These are phyloP conservation scores for Natrix natrix DNA, from an alignment of 2,797 vertebrate species.

Conservation along the genomic window DNA sequence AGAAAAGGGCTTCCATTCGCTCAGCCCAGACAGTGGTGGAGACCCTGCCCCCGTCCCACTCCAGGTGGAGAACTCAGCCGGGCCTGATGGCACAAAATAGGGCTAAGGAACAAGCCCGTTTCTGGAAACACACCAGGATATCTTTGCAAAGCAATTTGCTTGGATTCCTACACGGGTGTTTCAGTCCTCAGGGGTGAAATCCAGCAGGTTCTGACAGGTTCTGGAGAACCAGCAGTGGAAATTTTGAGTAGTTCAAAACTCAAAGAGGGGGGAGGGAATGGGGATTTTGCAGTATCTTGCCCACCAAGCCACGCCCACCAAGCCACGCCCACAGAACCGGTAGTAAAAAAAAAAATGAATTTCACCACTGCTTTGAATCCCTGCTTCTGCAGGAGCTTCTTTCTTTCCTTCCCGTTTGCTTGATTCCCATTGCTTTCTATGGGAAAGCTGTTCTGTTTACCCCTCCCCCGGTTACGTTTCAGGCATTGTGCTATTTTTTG, in stretches of 20 bases:
- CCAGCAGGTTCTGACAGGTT: too few species aligned
- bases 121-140: background rate
- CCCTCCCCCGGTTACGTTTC: background rate
- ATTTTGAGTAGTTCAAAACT: too few species aligned
- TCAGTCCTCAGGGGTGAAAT: too few species aligned
- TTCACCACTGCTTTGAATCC: too few species aligned
- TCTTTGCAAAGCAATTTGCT: too few species aligned
- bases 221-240: too few species aligned
- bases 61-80: background rate
- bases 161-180: background rate
- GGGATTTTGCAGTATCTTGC: too few species aligned
- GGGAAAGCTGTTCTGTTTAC: background rate
- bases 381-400: background rate
- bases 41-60: background rate
- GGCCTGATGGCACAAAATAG: background rate
- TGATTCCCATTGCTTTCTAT: background rate
- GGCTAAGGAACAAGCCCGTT: background rate
- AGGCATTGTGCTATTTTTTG: background rate
- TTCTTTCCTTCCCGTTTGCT: background rate
- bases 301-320: too few species aligned
- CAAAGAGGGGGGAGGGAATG: too few species aligned
- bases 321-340: too few species aligned
- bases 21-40: background rate
- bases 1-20: background rate
- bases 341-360: too few species aligned